Evolutionary conservation across 1,140 invertebrate species (phyloP).

Genomic region (Drosophila mayri): DNA sequence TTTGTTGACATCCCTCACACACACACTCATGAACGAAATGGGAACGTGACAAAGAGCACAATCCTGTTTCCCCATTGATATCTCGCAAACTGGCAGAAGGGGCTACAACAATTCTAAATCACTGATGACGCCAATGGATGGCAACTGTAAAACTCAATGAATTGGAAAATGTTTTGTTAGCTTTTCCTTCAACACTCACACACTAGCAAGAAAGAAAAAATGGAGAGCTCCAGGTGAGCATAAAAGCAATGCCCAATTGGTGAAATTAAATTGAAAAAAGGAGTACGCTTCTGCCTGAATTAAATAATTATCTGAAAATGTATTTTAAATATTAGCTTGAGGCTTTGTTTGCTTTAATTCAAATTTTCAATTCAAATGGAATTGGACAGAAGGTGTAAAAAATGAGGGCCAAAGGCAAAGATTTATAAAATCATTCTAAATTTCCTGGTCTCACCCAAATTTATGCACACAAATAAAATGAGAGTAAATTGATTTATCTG

Average conservation of each 20-base stretch:
- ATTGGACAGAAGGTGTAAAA: slow-evolving; percentile 1
- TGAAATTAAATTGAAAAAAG: slow-evolving; percentile 51
- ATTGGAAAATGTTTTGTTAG: slow-evolving; percentile 84
- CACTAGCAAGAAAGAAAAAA: background rate
- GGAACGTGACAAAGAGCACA: slow-evolving; percentile 61
- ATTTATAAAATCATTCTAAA: slow-evolving; percentile 71
- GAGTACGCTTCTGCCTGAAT: slow-evolving; percentile 47
- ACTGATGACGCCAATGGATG: slow-evolving; percentile 62
- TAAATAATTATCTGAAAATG: slow-evolving; percentile 74
- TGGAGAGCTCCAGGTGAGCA: slow-evolving; percentile 28
- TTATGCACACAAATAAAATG: slow-evolving; percentile 82
- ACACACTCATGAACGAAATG: slow-evolving; percentile 19
- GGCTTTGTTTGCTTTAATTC: slow-evolving; percentile 48
- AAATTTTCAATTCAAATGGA: slow-evolving; percentile 30
- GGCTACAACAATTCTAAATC: slow-evolving; percentile 48
- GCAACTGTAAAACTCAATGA: slow-evolving; percentile 83
- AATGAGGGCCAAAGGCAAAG: slow-evolving; percentile 37
- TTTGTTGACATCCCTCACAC: slow-evolving; percentile 66
- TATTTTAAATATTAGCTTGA: slow-evolving; percentile 20
- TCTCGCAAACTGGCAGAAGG: slow-evolving; percentile 25
- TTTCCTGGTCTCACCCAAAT: slow-evolving; percentile 54
- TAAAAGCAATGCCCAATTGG: slow-evolving; percentile 44
- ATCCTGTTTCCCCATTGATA: slow-evolving; percentile 52
- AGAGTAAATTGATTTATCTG: slow-evolving; percentile 83
- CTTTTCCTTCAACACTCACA: slow-evolving; percentile 72